These are phyloP conservation scores for Lycaena phlaeas DNA, from an alignment of 2,888 invertebrate genomes.

Conservation along the genomic window DNA sequence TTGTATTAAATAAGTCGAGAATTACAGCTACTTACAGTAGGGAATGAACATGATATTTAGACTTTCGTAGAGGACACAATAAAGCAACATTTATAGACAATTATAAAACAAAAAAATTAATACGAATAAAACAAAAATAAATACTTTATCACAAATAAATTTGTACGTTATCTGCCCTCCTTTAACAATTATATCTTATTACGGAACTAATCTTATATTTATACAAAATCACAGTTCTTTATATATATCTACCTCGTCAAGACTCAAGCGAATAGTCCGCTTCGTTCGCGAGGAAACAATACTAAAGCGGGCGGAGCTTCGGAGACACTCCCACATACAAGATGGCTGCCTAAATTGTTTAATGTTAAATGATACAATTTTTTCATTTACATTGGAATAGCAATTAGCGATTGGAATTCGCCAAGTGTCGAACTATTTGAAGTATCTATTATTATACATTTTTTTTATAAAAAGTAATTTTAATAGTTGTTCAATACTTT, in stretches of 20 bases:
- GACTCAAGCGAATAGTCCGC: background rate
- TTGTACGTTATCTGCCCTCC: background rate
- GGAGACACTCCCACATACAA: too few relatives aligned
- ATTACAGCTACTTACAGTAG: background rate
- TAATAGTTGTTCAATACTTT: too few relatives aligned
- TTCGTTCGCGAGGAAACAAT: background rate
- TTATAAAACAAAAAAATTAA: background rate
- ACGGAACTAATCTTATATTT: constrained; percentile 5
- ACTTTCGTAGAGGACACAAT: constrained; percentile 1
- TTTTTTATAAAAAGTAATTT: too few relatives aligned
- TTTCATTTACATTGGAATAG: too few relatives aligned
- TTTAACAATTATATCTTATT: constrained; percentile 2
- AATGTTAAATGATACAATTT: too few relatives aligned
- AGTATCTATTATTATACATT: too few relatives aligned
- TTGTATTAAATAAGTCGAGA: background rate
- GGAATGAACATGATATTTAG: background rate
- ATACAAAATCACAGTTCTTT: constrained; percentile 15
- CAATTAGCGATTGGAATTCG: too few relatives aligned
- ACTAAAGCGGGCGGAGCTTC: too few relatives aligned
- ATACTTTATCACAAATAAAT: constrained; percentile 11
- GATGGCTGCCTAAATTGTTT: too few relatives aligned
- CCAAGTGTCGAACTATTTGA: too few relatives aligned
- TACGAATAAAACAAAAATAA: constrained; percentile 4
- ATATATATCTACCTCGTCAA: background rate
- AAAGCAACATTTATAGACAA: background rate